Percentiles rank a stretch among this genome's conserved stretches.
phyloP scores from a whole-genome alignment of 2,797 vertebrate genomes.

The Fistularia tabacaria region DNA sequence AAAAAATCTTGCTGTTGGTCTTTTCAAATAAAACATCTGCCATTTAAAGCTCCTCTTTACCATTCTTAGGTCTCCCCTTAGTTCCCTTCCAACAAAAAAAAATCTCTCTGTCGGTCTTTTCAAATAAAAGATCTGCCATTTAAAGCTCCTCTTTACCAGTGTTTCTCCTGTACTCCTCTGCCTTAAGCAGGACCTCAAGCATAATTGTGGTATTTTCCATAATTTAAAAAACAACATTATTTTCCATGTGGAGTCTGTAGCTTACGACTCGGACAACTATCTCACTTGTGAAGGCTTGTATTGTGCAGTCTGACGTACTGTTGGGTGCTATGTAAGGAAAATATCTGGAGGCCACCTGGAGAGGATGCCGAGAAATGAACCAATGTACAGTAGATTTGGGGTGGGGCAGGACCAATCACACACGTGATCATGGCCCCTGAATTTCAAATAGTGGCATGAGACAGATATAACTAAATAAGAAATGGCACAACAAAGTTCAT shows the following conservation, averaged over 20 bases:
- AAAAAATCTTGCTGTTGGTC: conserved; percentile 18
- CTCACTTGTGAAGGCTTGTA: conserved; percentile 36
- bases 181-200: conserved; percentile 28
- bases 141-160: neutral
- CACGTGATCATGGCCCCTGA: conserved; percentile 6
- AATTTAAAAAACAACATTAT: conserved; percentile 32
- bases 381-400: conserved; percentile 21
- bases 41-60: too few relatives aligned
- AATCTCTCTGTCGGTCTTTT: conserved; percentile 23
- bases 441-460: neutral
- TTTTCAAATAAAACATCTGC: conserved; percentile 44
- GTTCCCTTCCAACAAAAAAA: conserved; percentile 9
- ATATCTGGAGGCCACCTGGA: conserved; percentile 32
- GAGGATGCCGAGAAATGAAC: conserved; percentile 19
- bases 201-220: conserved; percentile 62
- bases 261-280: conserved; percentile 15
- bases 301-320: conserved; percentile 16
- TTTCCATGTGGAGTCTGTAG: conserved; percentile 30
- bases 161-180: conserved; percentile 1
- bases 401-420: conserved; percentile 15
- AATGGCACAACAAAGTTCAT: too few relatives aligned
- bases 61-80: conserved; percentile 46
- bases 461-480: too few relatives aligned
- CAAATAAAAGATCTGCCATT: conserved; percentile 34
- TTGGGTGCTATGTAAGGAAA: conserved; percentile 16